Percentiles rank a stretch among this genome's conserved stretches.
phyloP scores from a whole-genome alignment of 2,113 vertebrate species.

The Clarias batrachus region DNA sequence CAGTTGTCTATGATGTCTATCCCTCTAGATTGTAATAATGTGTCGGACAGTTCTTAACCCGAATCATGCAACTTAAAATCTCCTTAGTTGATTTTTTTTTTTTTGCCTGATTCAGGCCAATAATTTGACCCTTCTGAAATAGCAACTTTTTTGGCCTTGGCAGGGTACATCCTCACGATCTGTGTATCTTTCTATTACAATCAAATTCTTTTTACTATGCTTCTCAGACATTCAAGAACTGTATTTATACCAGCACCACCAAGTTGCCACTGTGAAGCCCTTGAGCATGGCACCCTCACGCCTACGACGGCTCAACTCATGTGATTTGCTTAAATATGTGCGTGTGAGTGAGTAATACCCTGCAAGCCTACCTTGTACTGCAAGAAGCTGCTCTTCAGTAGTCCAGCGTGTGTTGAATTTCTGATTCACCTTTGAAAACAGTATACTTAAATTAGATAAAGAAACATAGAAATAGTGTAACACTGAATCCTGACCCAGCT shows the following conservation, averaged over 20 bases:
- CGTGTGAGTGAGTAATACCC: background rate
- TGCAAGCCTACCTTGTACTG: constrained; percentile 87
- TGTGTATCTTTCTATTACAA: background rate
- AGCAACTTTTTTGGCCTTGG: too few species aligned
- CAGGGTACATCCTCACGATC: background rate
- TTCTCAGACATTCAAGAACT: background rate
- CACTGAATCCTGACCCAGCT: background rate
- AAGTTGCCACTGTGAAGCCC: too few species aligned
- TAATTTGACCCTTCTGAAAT: too few species aligned
- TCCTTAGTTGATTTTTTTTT: too few species aligned
- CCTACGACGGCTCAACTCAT: background rate
- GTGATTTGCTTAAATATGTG: background rate
- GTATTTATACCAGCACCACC: too few species aligned
- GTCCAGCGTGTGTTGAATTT: constrained; percentile 96
- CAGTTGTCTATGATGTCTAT: too few species aligned
- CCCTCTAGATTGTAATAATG: too few species aligned
- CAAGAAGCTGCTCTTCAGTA: constrained; percentile 95
- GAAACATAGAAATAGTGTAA: background rate
- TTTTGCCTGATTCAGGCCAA: too few species aligned
- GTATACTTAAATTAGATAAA: background rate
- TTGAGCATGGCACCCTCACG: too few species aligned
- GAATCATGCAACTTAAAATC: too few species aligned
- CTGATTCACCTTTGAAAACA: constrained; percentile 77
- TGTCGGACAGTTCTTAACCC: too few species aligned
- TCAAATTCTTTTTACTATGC: background rate